Evolutionary conservation across 92 coral and sea anemone species (phyloP).

Genomic region (Nematostella vectensis): DNA sequence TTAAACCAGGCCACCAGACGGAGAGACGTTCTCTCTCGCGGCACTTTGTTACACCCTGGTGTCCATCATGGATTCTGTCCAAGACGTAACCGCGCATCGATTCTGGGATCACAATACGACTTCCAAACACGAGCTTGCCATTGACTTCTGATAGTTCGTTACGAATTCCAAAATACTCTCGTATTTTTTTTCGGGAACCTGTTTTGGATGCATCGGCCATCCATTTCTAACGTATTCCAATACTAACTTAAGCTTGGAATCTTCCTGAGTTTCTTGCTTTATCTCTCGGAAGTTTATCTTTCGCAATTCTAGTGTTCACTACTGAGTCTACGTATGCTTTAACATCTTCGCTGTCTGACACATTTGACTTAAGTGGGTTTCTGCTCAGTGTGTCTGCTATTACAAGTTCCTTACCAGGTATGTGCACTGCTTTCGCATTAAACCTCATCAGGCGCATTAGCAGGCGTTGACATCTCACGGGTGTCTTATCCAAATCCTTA

Average conservation of each 20-base stretch:
- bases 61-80: no score
- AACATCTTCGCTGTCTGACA: constrained; percentile 15
- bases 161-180: constrained; percentile 7
- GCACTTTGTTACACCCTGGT: no score
- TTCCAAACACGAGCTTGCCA: no score
- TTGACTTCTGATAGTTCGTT: constrained; percentile 23
- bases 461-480: constrained; percentile 45
- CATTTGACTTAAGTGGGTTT: constrained; percentile 14
- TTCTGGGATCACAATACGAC: no score
- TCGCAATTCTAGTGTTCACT: constrained; percentile 5
- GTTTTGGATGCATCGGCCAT: constrained; percentile 32
- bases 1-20: constrained; percentile 16
- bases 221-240: constrained; percentile 12
- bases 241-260: constrained; percentile 14
- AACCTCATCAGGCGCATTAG: constrained; percentile 49
- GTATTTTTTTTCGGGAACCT: constrained; percentile 17
- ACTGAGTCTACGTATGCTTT: constrained; percentile 12
- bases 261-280: constrained; percentile 13
- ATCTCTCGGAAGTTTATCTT: constrained; percentile 14
- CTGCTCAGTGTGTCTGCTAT: constrained; percentile 50
- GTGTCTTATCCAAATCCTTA: constrained; percentile 9
- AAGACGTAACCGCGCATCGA: no score
- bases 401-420: constrained; percentile 40
- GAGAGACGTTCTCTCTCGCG: constrained; percentile 21
- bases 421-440: constrained; percentile 26